Percentiles rank a stretch among this genome's conserved stretches.
phyloP scores from a whole-genome alignment of 1,140 invertebrate genomes.

The Diplogasteroides magnus region DNA sequence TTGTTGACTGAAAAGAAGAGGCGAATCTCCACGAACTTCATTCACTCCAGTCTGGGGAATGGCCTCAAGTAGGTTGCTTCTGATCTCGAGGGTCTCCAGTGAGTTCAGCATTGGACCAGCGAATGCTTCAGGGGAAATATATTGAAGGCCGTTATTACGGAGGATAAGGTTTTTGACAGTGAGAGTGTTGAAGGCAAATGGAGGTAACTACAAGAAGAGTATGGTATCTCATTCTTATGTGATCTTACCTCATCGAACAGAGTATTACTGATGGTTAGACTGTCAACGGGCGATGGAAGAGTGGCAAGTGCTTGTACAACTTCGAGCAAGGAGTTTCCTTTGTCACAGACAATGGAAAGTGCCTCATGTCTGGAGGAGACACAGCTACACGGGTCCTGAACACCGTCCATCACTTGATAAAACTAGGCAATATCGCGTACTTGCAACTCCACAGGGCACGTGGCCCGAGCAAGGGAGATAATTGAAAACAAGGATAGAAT shows the following conservation, averaged over 20 bases:
- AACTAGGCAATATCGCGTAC: constrained; percentile 8
- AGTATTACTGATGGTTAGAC: constrained; percentile 38
- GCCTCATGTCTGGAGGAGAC: constrained; percentile 36
- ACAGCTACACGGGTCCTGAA: constrained; percentile 37
- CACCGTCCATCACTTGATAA: background rate
- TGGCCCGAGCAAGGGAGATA: background rate
- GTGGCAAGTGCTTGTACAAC: constrained; percentile 34
- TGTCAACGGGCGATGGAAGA: constrained; percentile 31
- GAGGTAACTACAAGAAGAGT: constrained; percentile 27
- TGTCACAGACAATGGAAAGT: constrained; percentile 34
- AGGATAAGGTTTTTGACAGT: constrained; percentile 32
- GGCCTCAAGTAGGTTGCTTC: constrained; percentile 30
- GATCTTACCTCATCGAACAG: constrained; percentile 31
- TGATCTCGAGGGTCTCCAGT: constrained; percentile 34
- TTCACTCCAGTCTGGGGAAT: constrained; percentile 34
- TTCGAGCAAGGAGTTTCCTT: constrained; percentile 25
- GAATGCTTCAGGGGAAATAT: constrained; percentile 31
- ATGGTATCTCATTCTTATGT: constrained; percentile 4
- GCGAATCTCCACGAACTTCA: constrained; percentile 8
- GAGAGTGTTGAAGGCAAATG: constrained; percentile 30
- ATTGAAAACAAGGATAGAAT: background rate
- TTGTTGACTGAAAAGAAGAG: constrained; percentile 3
- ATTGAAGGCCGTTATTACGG: constrained; percentile 32
- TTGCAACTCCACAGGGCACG: background rate
- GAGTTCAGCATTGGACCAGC: constrained; percentile 24